phyloP scores from a whole-genome alignment of 2,888 invertebrate genomes.

The Erpobdella octoculata region DNA sequence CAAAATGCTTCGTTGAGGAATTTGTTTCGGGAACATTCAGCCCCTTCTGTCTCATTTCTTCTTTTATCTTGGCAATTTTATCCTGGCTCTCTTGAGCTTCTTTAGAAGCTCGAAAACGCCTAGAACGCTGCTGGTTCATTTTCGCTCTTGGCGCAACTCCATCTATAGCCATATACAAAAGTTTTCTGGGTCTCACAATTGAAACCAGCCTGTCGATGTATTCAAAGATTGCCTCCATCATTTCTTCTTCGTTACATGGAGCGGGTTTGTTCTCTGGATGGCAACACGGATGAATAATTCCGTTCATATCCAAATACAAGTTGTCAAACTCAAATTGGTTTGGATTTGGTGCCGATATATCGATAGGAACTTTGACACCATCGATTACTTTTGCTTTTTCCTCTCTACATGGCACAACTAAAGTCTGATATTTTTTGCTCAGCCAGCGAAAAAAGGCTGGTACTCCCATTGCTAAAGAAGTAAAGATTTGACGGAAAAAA shows the following conservation, averaged over 20 bases:
- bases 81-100: slow-evolving; percentile 63
- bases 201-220: slow-evolving; percentile 90
- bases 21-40: slow-evolving; percentile 59
- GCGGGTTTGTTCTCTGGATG: slow-evolving; percentile 95
- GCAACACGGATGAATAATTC: slow-evolving; percentile 98
- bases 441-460: slow-evolving; percentile 99
- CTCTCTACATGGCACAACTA: slow-evolving; percentile 87
- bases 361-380: slow-evolving; percentile 61
- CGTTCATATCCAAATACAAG: slow-evolving; percentile 97
- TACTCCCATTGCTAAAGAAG: slow-evolving; percentile 98
- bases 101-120: slow-evolving; percentile 91
- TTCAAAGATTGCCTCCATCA: slow-evolving; percentile 98
- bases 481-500: too few relatives aligned
- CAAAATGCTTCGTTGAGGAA: slow-evolving; percentile 84
- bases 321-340: slow-evolving; percentile 84
- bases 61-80: slow-evolving; percentile 63
- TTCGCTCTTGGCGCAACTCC: slow-evolving; percentile 97
- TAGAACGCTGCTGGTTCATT: slow-evolving; percentile 97
- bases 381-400: slow-evolving; percentile 76
- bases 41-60: slow-evolving; percentile 48
- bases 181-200: slow-evolving; percentile 77
- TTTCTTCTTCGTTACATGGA: slow-evolving; percentile 96
- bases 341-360: slow-evolving; percentile 69
- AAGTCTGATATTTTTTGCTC: slow-evolving; percentile 89
- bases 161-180: slow-evolving; percentile 98